Evolutionary conservation across 2,113 vertebrate species (phyloP).

Genomic region (Hemiscyllium ocellatum): DNA sequence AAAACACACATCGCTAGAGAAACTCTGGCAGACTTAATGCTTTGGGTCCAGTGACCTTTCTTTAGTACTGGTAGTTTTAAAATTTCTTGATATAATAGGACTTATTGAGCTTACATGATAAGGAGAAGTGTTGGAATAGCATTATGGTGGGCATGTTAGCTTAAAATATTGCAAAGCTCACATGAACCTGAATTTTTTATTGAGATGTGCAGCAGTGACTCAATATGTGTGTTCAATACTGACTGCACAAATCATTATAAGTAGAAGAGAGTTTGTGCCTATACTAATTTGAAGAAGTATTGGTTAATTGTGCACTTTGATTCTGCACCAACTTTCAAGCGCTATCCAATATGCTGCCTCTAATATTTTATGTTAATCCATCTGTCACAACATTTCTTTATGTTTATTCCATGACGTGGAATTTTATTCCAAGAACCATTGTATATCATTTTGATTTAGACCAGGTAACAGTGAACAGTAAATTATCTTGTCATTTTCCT

Average conservation of each 20-base stretch:
- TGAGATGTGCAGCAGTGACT: not conserved
- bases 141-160: not conserved
- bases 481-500: not conserved
- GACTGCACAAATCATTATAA: not conserved
- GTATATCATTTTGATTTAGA: not conserved
- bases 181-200: not conserved
- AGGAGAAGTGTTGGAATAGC: not conserved
- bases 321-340: not conserved
- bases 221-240: not conserved
- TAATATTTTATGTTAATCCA: not conserved
- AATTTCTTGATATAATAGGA: no score
- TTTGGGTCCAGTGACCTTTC: no score
- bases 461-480: not conserved
- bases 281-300: not conserved
- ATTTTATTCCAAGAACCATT: not conserved
- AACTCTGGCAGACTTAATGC: no score
- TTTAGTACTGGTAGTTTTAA: no score
- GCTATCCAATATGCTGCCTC: not conserved
- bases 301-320: not conserved
- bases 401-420: not conserved
- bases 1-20: no score
- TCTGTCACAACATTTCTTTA: not conserved
- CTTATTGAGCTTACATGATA: no score
- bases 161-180: not conserved
- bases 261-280: not conserved